These are phyloP conservation scores for Eospalax fontanierii DNA, from an alignment of 2,797 vertebrate genomes.

Conservation along the genomic window DNA sequence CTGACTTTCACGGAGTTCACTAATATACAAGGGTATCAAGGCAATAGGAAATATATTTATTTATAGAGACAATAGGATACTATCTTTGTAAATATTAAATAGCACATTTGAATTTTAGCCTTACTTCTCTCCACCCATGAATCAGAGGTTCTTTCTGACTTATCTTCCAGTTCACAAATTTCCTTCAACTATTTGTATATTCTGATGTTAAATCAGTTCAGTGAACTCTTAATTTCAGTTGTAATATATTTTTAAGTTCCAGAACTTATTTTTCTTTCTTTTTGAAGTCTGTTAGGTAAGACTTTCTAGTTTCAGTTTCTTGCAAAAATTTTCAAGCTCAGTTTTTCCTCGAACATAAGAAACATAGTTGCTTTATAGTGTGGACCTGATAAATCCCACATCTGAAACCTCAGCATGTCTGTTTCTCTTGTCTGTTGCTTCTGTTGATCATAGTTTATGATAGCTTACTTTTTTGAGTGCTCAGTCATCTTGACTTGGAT, in stretches of 20 bases:
- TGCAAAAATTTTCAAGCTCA: neutral
- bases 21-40: neutral
- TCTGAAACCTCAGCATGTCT: neutral
- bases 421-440: neutral
- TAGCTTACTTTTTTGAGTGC: too few species aligned
- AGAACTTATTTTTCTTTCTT: slow-evolving; percentile 8
- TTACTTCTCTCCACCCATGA: neutral
- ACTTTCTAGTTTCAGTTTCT: neutral
- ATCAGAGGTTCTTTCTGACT: neutral
- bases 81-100: slow-evolving; percentile 25
- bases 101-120: neutral
- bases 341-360: neutral
- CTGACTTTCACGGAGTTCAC: neutral
- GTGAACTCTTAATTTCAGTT: slow-evolving; percentile 31
- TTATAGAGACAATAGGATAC: neutral
- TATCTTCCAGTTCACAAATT: neutral
- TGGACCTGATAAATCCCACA: neutral
- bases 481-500: neutral
- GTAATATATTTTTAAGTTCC: neutral
- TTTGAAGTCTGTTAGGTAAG: neutral
- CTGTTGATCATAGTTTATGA: neutral
- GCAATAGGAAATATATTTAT: neutral
- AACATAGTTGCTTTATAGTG: neutral
- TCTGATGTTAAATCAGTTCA: slow-evolving; percentile 22
- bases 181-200: slow-evolving; percentile 4